A percentile compares a stretch with the other conserved stretches of the same genome.
These are phyloP conservation scores for Deroplatys truncata DNA, from an alignment of 2,888 invertebrate genomes.

Conservation along the genomic window DNA sequence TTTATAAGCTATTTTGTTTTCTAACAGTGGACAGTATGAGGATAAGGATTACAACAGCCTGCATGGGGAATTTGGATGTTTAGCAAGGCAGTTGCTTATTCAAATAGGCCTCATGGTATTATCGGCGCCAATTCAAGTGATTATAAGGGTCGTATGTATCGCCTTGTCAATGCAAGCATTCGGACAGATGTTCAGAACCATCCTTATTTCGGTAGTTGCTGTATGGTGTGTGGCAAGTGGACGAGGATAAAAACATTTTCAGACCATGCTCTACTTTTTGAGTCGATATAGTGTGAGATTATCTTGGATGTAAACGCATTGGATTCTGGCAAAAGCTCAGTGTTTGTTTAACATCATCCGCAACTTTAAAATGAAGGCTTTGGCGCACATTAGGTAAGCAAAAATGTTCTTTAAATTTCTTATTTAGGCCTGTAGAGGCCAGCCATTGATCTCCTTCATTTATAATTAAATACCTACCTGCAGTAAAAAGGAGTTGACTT, in stretches of 20 bases:
- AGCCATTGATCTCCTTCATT: not conserved
- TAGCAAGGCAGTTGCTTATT: not conserved
- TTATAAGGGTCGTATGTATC: not conserved
- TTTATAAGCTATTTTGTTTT: not conserved
- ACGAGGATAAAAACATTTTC: not conserved
- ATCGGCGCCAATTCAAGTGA: constrained; percentile 9
- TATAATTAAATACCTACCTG: not conserved
- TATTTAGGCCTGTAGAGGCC: not conserved
- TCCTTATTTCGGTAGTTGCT: not conserved
- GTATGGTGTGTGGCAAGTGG: not conserved
- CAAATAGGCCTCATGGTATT: not conserved
- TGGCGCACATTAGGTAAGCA: constrained; percentile 17
- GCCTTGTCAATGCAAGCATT: not conserved
- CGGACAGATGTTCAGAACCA: not conserved
- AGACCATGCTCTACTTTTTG: not conserved
- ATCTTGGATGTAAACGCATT: not conserved
- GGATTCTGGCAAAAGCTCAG: not conserved
- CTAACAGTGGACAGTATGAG: not conserved
- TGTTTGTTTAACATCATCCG: not conserved
- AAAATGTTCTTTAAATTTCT: not conserved
- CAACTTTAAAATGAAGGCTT: not conserved
- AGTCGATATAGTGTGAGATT: not conserved
- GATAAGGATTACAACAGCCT: not conserved
- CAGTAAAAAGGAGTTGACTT: not conserved
- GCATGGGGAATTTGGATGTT: constrained; percentile 3